These are phyloP conservation scores for Brevipalpus yothersi DNA, from an alignment of 1,140 invertebrate species.

Conservation along the genomic window DNA sequence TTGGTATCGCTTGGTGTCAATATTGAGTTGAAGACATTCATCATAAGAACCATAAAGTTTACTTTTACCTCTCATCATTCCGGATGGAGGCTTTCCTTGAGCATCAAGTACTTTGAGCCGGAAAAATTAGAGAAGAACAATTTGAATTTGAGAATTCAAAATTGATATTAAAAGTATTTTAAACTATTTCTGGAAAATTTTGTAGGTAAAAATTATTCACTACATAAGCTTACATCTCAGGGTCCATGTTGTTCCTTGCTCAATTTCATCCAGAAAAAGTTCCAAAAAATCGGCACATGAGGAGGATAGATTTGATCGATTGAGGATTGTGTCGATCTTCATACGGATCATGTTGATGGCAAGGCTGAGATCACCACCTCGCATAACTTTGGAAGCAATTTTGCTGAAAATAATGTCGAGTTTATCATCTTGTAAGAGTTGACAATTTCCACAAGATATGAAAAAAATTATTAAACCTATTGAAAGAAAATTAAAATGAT, in stretches of 20 bases:
- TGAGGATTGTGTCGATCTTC: neutral
- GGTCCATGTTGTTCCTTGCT: neutral
- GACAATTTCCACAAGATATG: too few species aligned
- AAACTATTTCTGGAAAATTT: too few species aligned
- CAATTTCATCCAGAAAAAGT: neutral
- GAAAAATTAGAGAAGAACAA: neutral
- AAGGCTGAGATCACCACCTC: neutral
- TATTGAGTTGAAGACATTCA: neutral
- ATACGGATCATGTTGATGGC: neutral
- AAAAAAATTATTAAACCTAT: too few species aligned
- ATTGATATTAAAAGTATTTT: too few species aligned
- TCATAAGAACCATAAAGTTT: neutral
- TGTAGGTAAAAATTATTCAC: too few species aligned
- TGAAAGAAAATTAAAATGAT: too few species aligned
- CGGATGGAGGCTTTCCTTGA: neutral
- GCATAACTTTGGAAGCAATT: neutral
- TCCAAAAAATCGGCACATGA: neutral
- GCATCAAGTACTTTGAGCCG: neutral
- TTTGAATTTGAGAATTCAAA: neutral
- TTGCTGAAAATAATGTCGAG: too few species aligned
- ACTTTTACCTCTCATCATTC: neutral
- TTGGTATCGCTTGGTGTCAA: neutral
- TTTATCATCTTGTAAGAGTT: too few species aligned
- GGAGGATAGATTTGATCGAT: neutral
- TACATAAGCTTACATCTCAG: neutral